phyloP scores from a whole-genome alignment of 2,113 vertebrate species.

The Colius striatus region DNA sequence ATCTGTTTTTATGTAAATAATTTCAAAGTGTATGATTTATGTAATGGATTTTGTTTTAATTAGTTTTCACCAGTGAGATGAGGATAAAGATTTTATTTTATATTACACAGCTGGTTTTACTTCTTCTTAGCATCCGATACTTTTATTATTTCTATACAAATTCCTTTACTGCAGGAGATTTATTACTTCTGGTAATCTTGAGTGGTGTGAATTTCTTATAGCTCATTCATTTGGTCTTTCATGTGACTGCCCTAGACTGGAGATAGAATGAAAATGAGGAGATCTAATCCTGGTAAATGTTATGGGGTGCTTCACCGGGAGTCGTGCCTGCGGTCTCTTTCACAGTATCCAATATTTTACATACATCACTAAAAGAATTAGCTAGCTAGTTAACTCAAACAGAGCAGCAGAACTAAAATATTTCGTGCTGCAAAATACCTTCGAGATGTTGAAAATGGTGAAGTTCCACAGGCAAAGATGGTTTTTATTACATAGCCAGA shows the following conservation, averaged over 20 bases:
- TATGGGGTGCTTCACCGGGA: background rate
- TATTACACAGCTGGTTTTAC: constrained; percentile 69
- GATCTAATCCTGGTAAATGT: constrained; percentile 17
- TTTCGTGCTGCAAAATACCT: background rate
- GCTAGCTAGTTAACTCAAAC: constrained; percentile 5
- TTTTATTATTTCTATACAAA: constrained; percentile 60
- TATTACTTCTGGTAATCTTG: constrained; percentile 56
- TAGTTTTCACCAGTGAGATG: constrained; percentile 61
- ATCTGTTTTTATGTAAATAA: constrained; percentile 70
- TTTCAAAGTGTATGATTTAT: constrained; percentile 57
- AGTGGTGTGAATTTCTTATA: constrained; percentile 49
- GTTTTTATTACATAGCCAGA: background rate
- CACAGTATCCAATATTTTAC: background rate
- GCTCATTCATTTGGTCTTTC: constrained; percentile 53
- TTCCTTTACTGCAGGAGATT: constrained; percentile 61
- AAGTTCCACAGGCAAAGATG: background rate
- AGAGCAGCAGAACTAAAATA: background rate
- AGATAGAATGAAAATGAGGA: constrained; percentile 21
- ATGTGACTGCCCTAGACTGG: background rate
- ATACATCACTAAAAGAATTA: background rate
- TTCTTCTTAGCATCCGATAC: constrained; percentile 60
- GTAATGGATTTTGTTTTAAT: constrained; percentile 65
- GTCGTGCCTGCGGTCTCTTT: background rate
- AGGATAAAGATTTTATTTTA: constrained; percentile 55
- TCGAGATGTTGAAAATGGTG: background rate